Conservation (phyloP, 1,140 invertebrate species). For the Caenorhabditis brenneri region DNA sequence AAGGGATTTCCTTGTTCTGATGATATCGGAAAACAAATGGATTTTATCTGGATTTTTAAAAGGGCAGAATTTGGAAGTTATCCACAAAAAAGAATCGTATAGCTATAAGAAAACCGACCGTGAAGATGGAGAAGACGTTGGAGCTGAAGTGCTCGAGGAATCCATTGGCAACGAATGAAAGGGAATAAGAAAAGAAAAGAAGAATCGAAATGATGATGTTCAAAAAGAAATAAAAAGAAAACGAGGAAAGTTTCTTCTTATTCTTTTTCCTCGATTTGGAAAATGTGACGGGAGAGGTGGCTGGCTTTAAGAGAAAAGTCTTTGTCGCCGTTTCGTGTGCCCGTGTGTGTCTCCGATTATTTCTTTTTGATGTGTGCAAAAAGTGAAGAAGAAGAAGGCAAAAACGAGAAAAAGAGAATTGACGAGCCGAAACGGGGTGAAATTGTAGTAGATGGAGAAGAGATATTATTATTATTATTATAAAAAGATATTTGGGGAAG, state of each 20-base stretch:
- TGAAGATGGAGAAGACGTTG: neutral
- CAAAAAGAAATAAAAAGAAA: neutral
- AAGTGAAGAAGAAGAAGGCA: neutral
- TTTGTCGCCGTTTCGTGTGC: constrained; percentile 25
- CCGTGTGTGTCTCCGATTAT: constrained; percentile 29
- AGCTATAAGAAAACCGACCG: constrained; percentile 11
- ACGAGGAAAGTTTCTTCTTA: neutral
- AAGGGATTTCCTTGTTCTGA: neutral
- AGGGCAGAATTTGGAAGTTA: too few species aligned
- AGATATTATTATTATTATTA: constrained; percentile 25
- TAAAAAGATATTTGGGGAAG: neutral
- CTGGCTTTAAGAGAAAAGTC: constrained; percentile 39
- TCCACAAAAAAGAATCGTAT: too few species aligned
- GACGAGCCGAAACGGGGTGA: constrained; percentile 25
- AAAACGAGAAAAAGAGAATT: neutral
- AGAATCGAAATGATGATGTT: too few species aligned
- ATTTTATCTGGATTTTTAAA: too few species aligned
- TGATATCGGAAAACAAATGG: neutral
- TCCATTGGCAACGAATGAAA: neutral
- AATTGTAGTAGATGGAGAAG: neutral
- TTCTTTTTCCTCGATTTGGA: neutral
- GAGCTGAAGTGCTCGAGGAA: neutral
- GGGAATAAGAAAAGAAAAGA: too few species aligned
- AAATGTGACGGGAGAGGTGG: constrained; percentile 11
- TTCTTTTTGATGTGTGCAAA: constrained; percentile 30